Evolutionary conservation across 2,888 invertebrate species (phyloP).

Genomic region (Phaonia tiefii): DNA sequence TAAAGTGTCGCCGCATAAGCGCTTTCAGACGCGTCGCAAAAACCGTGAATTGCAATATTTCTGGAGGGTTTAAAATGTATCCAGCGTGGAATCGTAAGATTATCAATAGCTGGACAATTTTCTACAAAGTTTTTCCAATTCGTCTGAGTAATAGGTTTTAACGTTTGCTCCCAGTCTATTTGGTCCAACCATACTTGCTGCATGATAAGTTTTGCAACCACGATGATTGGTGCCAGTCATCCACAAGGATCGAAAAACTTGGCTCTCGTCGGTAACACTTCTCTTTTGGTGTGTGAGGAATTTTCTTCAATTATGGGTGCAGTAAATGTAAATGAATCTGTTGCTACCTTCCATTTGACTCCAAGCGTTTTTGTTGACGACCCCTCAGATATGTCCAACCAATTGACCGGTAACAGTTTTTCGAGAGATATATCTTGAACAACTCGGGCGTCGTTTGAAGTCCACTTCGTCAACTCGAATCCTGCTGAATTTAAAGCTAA

Average conservation of each 20-base stretch:
- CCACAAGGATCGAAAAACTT: no score
- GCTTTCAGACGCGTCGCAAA: not conserved
- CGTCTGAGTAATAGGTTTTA: not conserved
- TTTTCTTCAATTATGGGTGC: no score
- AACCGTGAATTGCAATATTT: not conserved
- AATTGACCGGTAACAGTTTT: not conserved
- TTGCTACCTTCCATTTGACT: not conserved
- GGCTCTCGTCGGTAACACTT: not conserved
- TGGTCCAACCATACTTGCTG: no score
- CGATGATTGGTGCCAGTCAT: no score
- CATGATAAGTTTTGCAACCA: no score
- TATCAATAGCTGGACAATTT: not conserved
- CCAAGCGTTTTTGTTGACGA: not conserved
- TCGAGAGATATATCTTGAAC: not conserved
- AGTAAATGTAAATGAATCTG: not conserved
- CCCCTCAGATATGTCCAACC: not conserved
- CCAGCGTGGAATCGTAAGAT: not conserved
- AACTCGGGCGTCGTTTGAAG: not conserved
- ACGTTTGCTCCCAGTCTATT: not conserved
- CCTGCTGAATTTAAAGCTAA: conserved; percentile 10
- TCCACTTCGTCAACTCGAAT: not conserved
- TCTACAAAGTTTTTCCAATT: not conserved
- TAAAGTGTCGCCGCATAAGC: not conserved
- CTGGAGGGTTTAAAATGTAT: not conserved
- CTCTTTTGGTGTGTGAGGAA: not conserved